Percentiles rank a stretch among this genome's conserved stretches.
Evolutionary conservation across 2,888 invertebrate species (phyloP).

Genomic region (Cephus sareptanus): DNA sequence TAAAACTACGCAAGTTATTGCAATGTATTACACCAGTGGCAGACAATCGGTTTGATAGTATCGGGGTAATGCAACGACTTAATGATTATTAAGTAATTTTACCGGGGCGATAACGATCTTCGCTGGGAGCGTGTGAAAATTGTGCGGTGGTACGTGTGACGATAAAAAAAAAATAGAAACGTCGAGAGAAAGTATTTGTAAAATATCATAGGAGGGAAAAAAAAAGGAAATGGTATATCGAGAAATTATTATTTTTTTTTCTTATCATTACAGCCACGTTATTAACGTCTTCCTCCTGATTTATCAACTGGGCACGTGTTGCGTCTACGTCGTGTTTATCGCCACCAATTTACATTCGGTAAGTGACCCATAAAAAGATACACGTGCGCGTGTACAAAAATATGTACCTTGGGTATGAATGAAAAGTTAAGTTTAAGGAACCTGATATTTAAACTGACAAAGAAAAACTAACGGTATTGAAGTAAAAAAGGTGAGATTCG

Average conservation of each 20-base stretch:
- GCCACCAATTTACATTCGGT: conserved; percentile 85
- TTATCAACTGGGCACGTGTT: conserved; percentile 96
- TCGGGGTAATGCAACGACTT: neutral
- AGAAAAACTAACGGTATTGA: neutral
- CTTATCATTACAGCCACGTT: conserved; percentile 71
- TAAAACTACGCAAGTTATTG: neutral
- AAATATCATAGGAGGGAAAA: no score
- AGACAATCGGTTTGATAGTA: neutral
- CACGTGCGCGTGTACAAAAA: neutral
- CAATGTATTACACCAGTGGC: neutral
- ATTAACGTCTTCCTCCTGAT: conserved; percentile 82
- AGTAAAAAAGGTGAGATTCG: neutral
- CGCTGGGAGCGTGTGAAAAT: neutral
- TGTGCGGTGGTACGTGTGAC: neutral
- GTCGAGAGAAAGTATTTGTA: no score
- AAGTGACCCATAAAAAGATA: conserved; percentile 27
- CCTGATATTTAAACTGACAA: neutral
- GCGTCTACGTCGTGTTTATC: conserved; percentile 96
- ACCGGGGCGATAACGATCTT: neutral
- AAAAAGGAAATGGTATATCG: neutral
- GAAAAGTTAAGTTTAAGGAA: neutral
- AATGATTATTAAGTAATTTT: neutral
- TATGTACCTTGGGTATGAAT: neutral
- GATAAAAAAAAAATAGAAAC: neutral
- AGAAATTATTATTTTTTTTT: conserved; percentile 1